Evolutionary conservation across 2,797 vertebrate species (phyloP), one percentile per base, ranked within the genome.

Genomic region (Muraenolepis orangiensis): DNA sequence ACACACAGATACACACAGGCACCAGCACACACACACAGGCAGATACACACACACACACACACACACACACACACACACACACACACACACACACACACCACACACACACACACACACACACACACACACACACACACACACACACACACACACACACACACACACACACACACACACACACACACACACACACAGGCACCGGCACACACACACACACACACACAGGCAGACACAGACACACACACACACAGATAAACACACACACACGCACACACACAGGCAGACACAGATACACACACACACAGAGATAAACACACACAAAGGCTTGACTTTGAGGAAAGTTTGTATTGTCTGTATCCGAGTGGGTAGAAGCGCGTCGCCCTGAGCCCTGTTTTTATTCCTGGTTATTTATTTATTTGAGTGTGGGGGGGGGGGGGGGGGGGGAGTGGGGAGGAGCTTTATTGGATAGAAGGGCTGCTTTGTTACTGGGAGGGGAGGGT

Each of bases 391-490:
- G 73, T 86, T 87, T 90, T 89, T 87, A 87, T 90, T 23, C 20
- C 34, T n/a, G 5, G 7, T 20, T 69, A 30, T 28, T 67, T 67
- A 12, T 69, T 36, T 36, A 6, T 32, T 69, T 36, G n/a, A n/a
- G 10, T n/a, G n/a, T n/a, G n/a, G n/a, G n/a, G n/a, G n/a, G n/a
- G n/a, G n/a, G n/a, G n/a, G n/a, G n/a, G n/a, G n/a, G n/a, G n/a
- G n/a, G n/a, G n/a, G n/a, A n/a, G n/a, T n/a, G 18, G 10, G 86
- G 79, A 82, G 89, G 88, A 89, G 87, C 86, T 90, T 90, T 90
- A 91, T 91, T 89, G 86, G 86, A 78, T 89, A 78, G 82, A 85
- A 85, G 86, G 71, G 83, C 84, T 79, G 87, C 86, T 89, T 85
- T 89, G 81, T 89, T 90, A 83, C 86, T 81, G 81, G 71, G 78